phyloP scores from a whole-genome alignment of 2,797 vertebrate genomes.

The Tenualosa ilisha region DNA sequence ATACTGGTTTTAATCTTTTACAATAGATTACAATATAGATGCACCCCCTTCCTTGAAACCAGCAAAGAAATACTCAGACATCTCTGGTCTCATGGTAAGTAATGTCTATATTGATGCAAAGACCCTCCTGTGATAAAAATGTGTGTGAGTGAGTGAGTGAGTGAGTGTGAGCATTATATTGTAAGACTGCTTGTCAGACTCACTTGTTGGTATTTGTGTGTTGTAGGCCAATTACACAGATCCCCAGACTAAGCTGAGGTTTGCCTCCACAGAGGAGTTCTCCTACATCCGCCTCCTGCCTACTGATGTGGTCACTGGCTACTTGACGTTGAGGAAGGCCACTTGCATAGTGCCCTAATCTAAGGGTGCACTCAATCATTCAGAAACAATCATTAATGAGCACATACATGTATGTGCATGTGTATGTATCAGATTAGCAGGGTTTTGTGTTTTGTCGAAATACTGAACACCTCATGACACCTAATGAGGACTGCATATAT shows the following conservation, averaged over 20 bases:
- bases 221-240: slow-evolving; percentile 94
- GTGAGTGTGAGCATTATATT: not conserved
- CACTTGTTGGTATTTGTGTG: slow-evolving; percentile 8
- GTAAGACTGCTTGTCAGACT: not conserved
- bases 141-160: not conserved
- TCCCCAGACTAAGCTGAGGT: slow-evolving; percentile 95
- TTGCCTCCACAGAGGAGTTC: slow-evolving; percentile 93
- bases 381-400: not conserved
- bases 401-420: not conserved
- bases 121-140: slow-evolving; percentile 30
- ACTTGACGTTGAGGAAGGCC: slow-evolving; percentile 91
- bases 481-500: not conserved
- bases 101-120: not conserved
- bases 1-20: slow-evolving; percentile 34
- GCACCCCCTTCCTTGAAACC: slow-evolving; percentile 94
- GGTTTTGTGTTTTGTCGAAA: not conserved
- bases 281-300: slow-evolving; percentile 94
- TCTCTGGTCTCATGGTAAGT: slow-evolving; percentile 93
- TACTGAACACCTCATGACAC: not conserved
- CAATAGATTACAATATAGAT: slow-evolving; percentile 90
- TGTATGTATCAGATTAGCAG: too few relatives aligned
- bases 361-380: not conserved
- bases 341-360: slow-evolving; percentile 89
- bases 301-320: slow-evolving; percentile 91
- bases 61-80: slow-evolving; percentile 96